phyloP scores from a whole-genome alignment of 2,888 invertebrate genomes.

The Lissonota sp. region DNA sequence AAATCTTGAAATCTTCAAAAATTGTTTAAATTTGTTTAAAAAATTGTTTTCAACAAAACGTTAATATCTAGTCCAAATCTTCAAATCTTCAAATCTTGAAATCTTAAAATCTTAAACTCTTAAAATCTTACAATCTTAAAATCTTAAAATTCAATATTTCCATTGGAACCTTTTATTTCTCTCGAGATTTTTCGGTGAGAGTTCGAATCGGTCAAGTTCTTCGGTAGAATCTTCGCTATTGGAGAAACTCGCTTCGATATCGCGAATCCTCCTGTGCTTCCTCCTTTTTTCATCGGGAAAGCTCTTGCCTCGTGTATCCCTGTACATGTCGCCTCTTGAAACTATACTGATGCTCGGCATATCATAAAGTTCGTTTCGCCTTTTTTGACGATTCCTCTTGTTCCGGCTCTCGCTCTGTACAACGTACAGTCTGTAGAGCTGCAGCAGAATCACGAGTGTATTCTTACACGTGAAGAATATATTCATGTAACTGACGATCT shows the following conservation, averaged over 20 bases:
- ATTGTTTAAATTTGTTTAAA: too few relatives aligned
- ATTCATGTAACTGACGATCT: constrained; percentile 97
- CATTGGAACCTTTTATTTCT: constrained; percentile 63
- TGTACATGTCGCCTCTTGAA: constrained; percentile 73
- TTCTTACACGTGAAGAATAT: constrained; percentile 98
- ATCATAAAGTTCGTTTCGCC: constrained; percentile 73
- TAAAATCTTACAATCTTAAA: too few relatives aligned
- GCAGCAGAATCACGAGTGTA: constrained; percentile 93
- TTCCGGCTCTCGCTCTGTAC: constrained; percentile 88
- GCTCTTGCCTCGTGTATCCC: constrained; percentile 62
- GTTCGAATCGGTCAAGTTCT: constrained; percentile 75
- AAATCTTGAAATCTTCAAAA: too few relatives aligned
- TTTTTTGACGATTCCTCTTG: constrained; percentile 75
- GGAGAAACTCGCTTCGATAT: constrained; percentile 69
- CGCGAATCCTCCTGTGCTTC: constrained; percentile 67
- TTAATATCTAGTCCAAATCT: too few relatives aligned
- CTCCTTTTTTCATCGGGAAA: constrained; percentile 66
- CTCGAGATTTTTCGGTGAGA: constrained; percentile 69
- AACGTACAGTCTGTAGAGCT: constrained; percentile 93
- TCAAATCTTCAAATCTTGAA: too few relatives aligned
- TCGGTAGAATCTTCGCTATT: constrained; percentile 77
- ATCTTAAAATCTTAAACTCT: too few relatives aligned
- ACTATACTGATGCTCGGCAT: constrained; percentile 78
- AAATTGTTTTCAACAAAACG: too few relatives aligned
- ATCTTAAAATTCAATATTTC: too few relatives aligned